These are phyloP conservation scores for Nibea coibor DNA, from an alignment of 2,113 vertebrate genomes.

Conservation along the genomic window DNA sequence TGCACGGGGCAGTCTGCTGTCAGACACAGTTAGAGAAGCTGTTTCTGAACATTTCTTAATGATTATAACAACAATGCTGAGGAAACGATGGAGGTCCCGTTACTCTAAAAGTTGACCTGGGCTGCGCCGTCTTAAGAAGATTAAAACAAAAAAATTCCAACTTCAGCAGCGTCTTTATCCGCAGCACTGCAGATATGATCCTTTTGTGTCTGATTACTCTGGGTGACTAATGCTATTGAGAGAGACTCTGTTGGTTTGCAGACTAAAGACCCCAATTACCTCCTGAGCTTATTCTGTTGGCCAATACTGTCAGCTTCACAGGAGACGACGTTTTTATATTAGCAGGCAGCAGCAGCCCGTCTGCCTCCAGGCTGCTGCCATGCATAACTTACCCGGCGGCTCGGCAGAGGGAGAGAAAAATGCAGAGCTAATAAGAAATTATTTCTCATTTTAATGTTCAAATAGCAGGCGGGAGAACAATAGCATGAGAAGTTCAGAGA, in stretches of 20 bases:
- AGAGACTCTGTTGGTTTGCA: slow-evolving; percentile 41
- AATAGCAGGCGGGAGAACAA: slow-evolving; percentile 29
- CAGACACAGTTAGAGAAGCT: background rate
- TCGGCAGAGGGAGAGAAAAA: slow-evolving; percentile 3
- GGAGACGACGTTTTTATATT: slow-evolving; percentile 44
- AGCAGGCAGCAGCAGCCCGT: slow-evolving; percentile 56
- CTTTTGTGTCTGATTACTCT: slow-evolving; percentile 47
- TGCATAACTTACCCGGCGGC: slow-evolving; percentile 45
- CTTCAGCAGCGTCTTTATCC: background rate
- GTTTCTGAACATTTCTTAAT: background rate
- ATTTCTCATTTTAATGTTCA: slow-evolving; percentile 60
- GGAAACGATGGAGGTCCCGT: background rate
- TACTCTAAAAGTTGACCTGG: background rate
- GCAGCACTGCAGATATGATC: slow-evolving; percentile 24
- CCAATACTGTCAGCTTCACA: slow-evolving; percentile 49
- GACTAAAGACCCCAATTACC: slow-evolving; percentile 68
- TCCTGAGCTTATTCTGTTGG: slow-evolving; percentile 51
- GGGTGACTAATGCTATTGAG: slow-evolving; percentile 40
- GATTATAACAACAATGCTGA: background rate
- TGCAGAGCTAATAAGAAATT: slow-evolving; percentile 40
- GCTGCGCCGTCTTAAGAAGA: background rate
- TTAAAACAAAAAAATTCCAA: slow-evolving; percentile 18
- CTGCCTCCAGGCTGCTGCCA: slow-evolving; percentile 53
- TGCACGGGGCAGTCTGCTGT: slow-evolving; percentile 4
- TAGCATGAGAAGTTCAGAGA: slow-evolving; percentile 3